phyloP scores from a whole-genome alignment of 1,140 invertebrate genomes.

The Tetraneura akinire region DNA sequence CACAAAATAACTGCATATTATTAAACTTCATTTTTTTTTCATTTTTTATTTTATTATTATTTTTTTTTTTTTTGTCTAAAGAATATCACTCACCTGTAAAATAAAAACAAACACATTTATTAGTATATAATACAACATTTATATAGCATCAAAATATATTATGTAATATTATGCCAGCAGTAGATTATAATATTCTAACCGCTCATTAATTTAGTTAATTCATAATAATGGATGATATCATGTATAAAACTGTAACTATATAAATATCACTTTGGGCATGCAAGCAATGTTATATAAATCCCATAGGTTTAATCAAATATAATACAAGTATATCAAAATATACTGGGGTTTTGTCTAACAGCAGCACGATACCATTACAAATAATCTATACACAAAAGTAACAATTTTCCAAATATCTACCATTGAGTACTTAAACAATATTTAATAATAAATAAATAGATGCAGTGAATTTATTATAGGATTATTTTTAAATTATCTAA shows the following conservation, averaged over 20 bases:
- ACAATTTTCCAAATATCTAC: too few relatives aligned
- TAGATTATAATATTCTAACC: neutral
- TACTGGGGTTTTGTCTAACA: too few relatives aligned
- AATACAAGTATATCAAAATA: neutral
- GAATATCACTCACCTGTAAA: conserved; percentile 29
- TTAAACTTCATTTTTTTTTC: neutral
- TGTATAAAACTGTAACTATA: neutral
- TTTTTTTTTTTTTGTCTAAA: too few relatives aligned
- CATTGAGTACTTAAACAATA: too few relatives aligned
- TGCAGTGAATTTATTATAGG: too few relatives aligned
- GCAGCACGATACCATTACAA: too few relatives aligned
- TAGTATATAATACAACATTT: neutral
- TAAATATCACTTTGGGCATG: neutral
- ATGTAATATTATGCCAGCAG: neutral
- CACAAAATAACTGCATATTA: neutral
- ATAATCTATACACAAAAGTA: too few relatives aligned
- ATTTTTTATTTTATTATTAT: too few relatives aligned
- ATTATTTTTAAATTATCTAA: too few relatives aligned
- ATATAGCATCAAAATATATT: neutral
- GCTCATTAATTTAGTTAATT: neutral
- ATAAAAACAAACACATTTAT: conserved; percentile 11
- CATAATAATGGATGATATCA: neutral
- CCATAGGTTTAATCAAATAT: neutral
- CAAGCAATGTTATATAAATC: neutral
- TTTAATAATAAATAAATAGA: too few relatives aligned